These are phyloP conservation scores for Corydoras maculifer DNA, from an alignment of 2,113 vertebrate genomes.

Conservation along the genomic window DNA sequence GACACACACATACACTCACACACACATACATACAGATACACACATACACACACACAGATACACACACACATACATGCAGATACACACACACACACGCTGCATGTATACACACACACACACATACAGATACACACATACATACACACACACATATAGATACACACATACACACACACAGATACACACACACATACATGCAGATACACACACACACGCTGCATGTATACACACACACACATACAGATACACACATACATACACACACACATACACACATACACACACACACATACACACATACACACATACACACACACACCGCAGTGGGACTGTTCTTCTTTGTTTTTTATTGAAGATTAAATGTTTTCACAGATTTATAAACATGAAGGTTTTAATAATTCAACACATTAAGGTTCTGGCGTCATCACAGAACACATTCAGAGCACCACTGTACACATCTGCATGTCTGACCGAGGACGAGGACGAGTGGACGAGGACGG, in stretches of 20 bases:
- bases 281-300: no score
- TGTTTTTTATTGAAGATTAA: no score
- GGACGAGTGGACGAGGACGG: no score
- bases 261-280: constrained; percentile 22
- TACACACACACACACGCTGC: constrained; percentile 23
- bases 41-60: not conserved
- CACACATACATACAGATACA: constrained; percentile 2
- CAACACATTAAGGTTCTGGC: no score
- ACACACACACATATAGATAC: constrained; percentile 24
- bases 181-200: not conserved
- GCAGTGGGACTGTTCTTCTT: no score
- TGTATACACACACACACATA: not conserved
- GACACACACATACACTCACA: not conserved
- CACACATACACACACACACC: no score
- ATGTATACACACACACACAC: not conserved
- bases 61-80: not conserved
- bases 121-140: not conserved
- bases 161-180: constrained; percentile 10
- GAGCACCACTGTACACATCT: no score
- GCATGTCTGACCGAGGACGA: no score
- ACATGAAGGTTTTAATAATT: no score
- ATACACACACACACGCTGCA: constrained; percentile 10
- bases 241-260: constrained; percentile 18
- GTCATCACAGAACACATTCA: no score
- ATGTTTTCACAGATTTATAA: no score